Base-by-base conservation (phyloP, 2,797 vertebrate species). In the Threskiornis aethiopicus region DNA sequence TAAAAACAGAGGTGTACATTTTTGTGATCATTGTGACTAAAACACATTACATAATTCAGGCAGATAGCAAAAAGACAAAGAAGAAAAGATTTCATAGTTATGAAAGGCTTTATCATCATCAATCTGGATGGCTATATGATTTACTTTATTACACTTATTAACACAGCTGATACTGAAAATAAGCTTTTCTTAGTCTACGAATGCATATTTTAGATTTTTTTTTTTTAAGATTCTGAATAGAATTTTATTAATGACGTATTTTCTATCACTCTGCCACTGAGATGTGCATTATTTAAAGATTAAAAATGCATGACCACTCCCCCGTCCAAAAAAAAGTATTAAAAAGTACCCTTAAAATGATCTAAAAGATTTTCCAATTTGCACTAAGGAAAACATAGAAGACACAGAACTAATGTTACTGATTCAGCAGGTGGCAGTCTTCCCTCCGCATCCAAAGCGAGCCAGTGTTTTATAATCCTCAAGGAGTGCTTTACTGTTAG, bases 381-480 rank as follows among this genome's bases (percentile, higher is more conserved):
- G 26, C 59, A 24, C 15, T 15, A 72, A 17, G 28, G n/a, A 66
- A 75, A 75, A 61, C 22, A 28, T 0, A 29, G 22, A 55, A 66
- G 28, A 46, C 13, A n/a, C 22, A 81, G 64, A 88, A 67, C 44
- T 54, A 22, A 10, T 37, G 69, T 46, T 22, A 51, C 8, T 64
- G 72, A 37, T 88, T 95, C 96, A 95, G 94, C 95, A 96, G 96
- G 83, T 96, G 95, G 95, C 93, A 97, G 87, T 93, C 94, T 97
- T 96, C 58, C 62, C 58, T 69, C 87, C 83, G 0, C 26, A 91
- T 67, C 69, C 82, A 81, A 28, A 78, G 41, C 14, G 1, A 71
- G 79, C 35, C 19, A 7, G 18, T 14, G 84, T 71, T 95, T 81
- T 39, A 25, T 46, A 80, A 51, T 31, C 46, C 65, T 79, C 26